These are phyloP conservation scores for Leguminivora glycinivorella DNA, from an alignment of 1,140 invertebrate species.

Conservation along the genomic window DNA sequence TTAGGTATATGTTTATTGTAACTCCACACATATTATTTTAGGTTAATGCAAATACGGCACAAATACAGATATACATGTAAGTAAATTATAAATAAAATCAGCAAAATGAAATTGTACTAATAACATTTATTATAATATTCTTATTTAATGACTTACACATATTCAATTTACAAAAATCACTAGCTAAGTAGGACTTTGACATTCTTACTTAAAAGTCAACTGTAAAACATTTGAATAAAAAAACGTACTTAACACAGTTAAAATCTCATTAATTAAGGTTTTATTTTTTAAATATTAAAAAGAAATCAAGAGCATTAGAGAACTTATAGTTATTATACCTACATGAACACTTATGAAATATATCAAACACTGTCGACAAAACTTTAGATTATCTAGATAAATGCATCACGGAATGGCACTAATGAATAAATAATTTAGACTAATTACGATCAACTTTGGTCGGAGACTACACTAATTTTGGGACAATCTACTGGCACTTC, in stretches of 20 bases:
- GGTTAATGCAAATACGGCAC: neutral
- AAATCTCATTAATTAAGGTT: neutral
- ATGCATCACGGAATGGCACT: constrained; percentile 58
- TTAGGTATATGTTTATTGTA: too few relatives aligned
- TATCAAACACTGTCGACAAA: neutral
- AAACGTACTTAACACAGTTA: neutral
- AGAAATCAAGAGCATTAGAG: constrained; percentile 24
- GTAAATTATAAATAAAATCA: neutral
- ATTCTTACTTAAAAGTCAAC: constrained; percentile 34
- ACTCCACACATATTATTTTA: too few relatives aligned
- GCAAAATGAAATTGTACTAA: neutral
- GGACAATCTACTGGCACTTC: constrained; percentile 43
- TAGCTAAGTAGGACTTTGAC: constrained; percentile 42
- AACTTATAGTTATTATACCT: too few relatives aligned
- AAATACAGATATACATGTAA: neutral
- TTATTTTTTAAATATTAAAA: neutral
- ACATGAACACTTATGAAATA: constrained; percentile 6
- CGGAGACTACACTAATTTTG: constrained; percentile 72
- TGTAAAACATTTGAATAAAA: constrained; percentile 20
- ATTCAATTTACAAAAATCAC: constrained; percentile 40
- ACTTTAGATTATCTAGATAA: constrained; percentile 16
- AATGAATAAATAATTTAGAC: constrained; percentile 52
- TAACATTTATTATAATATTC: constrained; percentile 33
- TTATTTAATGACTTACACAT: constrained; percentile 34
- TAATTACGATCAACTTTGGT: constrained; percentile 72